A percentile compares a stretch with the other conserved stretches of the same genome.
Conservation (phyloP, 2,888 invertebrate genomes). For the Pandemis corylana region DNA sequence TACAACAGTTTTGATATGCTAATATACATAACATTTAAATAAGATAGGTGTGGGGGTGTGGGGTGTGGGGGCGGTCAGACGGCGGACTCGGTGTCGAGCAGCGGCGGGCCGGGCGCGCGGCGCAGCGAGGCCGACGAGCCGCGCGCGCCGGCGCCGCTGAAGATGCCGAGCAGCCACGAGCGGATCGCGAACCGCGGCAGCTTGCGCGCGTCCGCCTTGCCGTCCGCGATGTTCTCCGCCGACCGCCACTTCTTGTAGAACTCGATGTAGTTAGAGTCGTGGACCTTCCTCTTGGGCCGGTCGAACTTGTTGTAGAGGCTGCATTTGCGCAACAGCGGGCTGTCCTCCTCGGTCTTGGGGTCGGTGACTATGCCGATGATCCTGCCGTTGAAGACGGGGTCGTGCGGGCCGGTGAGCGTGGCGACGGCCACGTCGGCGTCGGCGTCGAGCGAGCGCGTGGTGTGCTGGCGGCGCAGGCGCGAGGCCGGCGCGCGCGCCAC, state of each 20-base stretch:
- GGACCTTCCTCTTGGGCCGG: slow-evolving; percentile 69
- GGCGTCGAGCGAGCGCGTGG: slow-evolving; percentile 71
- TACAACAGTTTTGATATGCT: slow-evolving; percentile 80
- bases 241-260: slow-evolving; percentile 91
- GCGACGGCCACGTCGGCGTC: slow-evolving; percentile 65
- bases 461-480: slow-evolving; percentile 60
- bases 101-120: slow-evolving; percentile 67
- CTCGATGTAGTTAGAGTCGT: slow-evolving; percentile 77
- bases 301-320: slow-evolving; percentile 72
- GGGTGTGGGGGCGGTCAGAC: slow-evolving; percentile 60
- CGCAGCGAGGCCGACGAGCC: slow-evolving; percentile 83
- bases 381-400: slow-evolving; percentile 74
- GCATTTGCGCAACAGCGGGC: slow-evolving; percentile 79
- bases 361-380: slow-evolving; percentile 71
- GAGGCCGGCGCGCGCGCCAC: slow-evolving; percentile 14
- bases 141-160: slow-evolving; percentile 89
- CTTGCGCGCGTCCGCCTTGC: slow-evolving; percentile 77
- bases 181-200: slow-evolving; percentile 88
- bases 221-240: slow-evolving; percentile 87
- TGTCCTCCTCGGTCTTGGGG: slow-evolving; percentile 69
- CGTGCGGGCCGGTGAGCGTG: slow-evolving; percentile 67
- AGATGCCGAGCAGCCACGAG: slow-evolving; percentile 90
- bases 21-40: slow-evolving; percentile 53
- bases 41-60: slow-evolving; percentile 24
- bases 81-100: slow-evolving; percentile 80